A percentile compares a stretch with the other conserved stretches of the same genome.
phyloP scores from a whole-genome alignment of 2,797 vertebrate genomes.

The Rachycentron canadum region DNA sequence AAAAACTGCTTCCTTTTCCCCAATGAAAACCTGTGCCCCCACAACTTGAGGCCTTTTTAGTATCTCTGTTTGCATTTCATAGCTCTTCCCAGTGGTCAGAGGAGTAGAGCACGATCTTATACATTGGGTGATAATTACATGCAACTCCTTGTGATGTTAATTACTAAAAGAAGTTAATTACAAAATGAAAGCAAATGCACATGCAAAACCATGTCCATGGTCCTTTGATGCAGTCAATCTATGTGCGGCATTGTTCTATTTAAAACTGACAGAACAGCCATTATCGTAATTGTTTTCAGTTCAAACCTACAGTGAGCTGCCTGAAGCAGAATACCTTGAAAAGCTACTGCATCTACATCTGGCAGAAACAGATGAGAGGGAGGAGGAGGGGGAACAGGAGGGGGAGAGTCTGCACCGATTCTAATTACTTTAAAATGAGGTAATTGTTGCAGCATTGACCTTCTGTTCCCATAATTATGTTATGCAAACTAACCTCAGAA shows the following conservation, averaged over 20 bases:
- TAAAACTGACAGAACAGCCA: constrained; percentile 25
- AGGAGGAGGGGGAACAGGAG: background rate
- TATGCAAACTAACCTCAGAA: constrained; percentile 65
- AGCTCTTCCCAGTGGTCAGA: too few relatives aligned
- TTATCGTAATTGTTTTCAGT: constrained; percentile 32
- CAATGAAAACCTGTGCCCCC: too few relatives aligned
- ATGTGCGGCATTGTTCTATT: background rate
- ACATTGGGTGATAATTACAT: too few relatives aligned
- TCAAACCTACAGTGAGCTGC: constrained; percentile 24
- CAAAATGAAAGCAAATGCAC: too few relatives aligned
- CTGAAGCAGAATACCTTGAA: constrained; percentile 29
- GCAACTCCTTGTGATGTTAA: too few relatives aligned
- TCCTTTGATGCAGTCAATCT: background rate
- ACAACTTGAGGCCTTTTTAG: too few relatives aligned
- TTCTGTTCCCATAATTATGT: constrained; percentile 69
- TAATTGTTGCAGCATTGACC: constrained; percentile 69
- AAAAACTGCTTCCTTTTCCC: too few relatives aligned
- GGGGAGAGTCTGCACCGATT: constrained; percentile 22
- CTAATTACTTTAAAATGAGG: constrained; percentile 71
- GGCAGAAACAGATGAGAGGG: constrained; percentile 25
- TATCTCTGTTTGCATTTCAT: too few relatives aligned
- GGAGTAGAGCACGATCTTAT: too few relatives aligned
- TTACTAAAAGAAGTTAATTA: too few relatives aligned
- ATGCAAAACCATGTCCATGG: background rate
- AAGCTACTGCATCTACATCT: constrained; percentile 36